phyloP scores from a whole-genome alignment of 2,113 vertebrate species.

The Trichechus manatus region DNA sequence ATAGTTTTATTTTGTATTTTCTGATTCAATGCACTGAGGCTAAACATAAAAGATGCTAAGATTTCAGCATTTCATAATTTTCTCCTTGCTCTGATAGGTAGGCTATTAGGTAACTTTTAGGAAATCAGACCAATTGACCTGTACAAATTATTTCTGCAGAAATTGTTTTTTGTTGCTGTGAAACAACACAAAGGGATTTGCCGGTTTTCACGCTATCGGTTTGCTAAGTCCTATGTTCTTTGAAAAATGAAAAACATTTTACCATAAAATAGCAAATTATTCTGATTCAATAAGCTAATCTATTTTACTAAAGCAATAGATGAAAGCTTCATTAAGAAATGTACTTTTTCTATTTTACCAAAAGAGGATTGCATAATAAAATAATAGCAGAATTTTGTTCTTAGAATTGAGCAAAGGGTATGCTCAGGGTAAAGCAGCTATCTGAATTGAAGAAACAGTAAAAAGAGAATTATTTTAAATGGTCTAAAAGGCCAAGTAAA shows the following conservation, averaged over 20 bases:
- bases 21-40: slow-evolving; percentile 6
- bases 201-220: not conserved
- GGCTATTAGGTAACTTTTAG: slow-evolving; percentile 11
- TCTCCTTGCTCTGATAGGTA: not conserved
- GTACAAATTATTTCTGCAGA: slow-evolving; percentile 6
- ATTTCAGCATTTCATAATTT: not conserved
- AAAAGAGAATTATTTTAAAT: not conserved
- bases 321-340: slow-evolving; percentile 12
- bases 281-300: not conserved
- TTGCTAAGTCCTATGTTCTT: not conserved
- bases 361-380: slow-evolving; percentile 22
- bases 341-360: not conserved
- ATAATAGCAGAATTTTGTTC: not conserved
- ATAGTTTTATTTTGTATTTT: slow-evolving; percentile 55
- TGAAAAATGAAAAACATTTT: slow-evolving; percentile 40
- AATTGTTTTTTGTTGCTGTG: slow-evolving; percentile 9
- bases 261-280: slow-evolving; percentile 30
- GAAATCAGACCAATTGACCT: not conserved
- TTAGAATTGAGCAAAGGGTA: not conserved
- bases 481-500: not conserved
- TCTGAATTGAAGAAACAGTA: slow-evolving; percentile 15
- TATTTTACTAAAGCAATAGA: slow-evolving; percentile 31
- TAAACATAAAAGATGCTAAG: slow-evolving; percentile 42
- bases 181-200: slow-evolving; percentile 54
- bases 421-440: not conserved